phyloP scores from a whole-genome alignment of 1,140 invertebrate genomes.

The Drosophila elegans region DNA sequence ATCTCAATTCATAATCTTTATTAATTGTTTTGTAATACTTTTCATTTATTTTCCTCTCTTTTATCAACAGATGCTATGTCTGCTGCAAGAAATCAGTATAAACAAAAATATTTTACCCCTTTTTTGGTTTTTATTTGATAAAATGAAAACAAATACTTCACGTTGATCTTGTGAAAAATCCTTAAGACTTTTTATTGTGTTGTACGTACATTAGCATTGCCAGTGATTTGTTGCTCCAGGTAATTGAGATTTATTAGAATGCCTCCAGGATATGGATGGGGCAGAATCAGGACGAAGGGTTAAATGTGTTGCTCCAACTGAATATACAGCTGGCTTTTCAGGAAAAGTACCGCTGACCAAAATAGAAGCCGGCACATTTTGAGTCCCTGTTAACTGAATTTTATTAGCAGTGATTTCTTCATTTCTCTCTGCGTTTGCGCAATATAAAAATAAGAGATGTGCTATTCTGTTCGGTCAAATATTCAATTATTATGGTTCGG shows the following conservation, averaged over 20 bases:
- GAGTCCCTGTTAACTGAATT: not conserved
- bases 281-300: constrained; percentile 18
- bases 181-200: constrained; percentile 25
- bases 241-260: constrained; percentile 45
- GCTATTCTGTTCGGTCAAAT: not conserved
- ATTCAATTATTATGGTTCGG: constrained; percentile 26
- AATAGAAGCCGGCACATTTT: constrained; percentile 19
- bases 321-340: constrained; percentile 5
- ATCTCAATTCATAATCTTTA: no score
- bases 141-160: constrained; percentile 10
- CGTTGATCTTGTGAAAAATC: constrained; percentile 10
- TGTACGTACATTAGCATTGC: constrained; percentile 28
- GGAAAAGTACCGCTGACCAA: not conserved
- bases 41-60: no score
- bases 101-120: not conserved
- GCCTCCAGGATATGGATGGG: constrained; percentile 10
- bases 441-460: not conserved
- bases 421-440: constrained; percentile 14
- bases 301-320: constrained; percentile 11
- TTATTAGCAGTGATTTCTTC: not conserved
- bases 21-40: no score
- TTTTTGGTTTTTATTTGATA: not conserved
- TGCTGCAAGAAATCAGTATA: not conserved
- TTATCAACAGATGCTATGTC: no score
- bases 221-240: constrained; percentile 43